Evolutionary conservation across 2,113 vertebrate species (phyloP), one percentile per base, ranked within the genome.

Genomic region (Heterotis niloticus): DNA sequence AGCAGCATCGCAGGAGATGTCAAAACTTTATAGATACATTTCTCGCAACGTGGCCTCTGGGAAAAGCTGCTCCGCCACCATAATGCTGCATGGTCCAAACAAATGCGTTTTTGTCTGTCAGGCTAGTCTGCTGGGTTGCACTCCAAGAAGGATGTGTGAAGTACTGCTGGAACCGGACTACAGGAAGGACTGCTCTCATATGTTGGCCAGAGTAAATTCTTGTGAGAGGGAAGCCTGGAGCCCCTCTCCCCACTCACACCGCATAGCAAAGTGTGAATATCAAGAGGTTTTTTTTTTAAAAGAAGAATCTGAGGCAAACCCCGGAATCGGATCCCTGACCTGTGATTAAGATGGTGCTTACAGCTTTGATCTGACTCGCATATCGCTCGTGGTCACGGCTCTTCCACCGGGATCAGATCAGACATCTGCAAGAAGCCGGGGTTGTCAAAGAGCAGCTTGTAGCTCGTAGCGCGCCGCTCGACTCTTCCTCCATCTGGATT

Each of bases 321-420:
- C 59, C 12, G 59, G 59, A 62, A 62, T 62, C 59, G 12, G 54
- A 23, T 23, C 18, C 9, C 11, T 26, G 72, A 17, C 52, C 3
- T 20, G 56, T 17, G 72, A 60, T 57, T 14, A 10, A 75, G 72
- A 29, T 59, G 56, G 24, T n/a, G 14, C 20, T n/a, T 7, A 13
- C 59, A 14, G 52, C 23, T 13, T 18, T 5, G 52, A 29, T 7
- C 11, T 56, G 59, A 65, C 82, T 76, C 72, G 10, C 51, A 20
- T 29, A 79, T 76, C 73, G 67, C 57, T 73, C 10, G 14, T 20
- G 20, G 59, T 62, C 59, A 62, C 14, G 20, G 59, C 28, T 29
- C 64, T 1, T 0, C n/a, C 20, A 57, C 78, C 18, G 57, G 51
- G 75, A 78, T 75, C 59, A 67, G 78, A 82, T 82, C 76, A 82